These are phyloP conservation scores for Aphelenchoides besseyi DNA, from an alignment of 1,140 invertebrate species.

Conservation along the genomic window DNA sequence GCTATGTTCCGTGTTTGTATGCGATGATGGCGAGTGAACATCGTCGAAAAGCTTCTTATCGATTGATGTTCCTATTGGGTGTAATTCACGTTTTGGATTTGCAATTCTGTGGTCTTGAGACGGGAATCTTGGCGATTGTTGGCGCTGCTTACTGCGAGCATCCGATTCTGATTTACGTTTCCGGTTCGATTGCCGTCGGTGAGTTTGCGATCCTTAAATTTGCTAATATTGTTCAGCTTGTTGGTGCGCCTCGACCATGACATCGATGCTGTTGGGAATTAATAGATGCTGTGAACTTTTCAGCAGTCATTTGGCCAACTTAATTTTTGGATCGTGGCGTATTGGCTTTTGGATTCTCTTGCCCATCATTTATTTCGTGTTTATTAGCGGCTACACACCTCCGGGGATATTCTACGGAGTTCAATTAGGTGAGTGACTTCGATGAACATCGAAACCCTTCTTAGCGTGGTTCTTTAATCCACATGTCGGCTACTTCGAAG, in stretches of 20 bases:
- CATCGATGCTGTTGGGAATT: slow-evolving; percentile 11
- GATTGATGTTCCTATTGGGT: slow-evolving; percentile 24
- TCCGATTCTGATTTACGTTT: slow-evolving; percentile 23
- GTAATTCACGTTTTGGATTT: slow-evolving; percentile 19
- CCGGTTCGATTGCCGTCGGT: slow-evolving; percentile 19
- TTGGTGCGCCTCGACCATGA: slow-evolving; percentile 21
- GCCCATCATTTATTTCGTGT: not conserved
- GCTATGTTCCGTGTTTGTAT: not conserved
- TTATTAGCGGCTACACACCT: not conserved
- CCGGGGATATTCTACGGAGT: slow-evolving; percentile 19
- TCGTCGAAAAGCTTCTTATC: slow-evolving; percentile 16
- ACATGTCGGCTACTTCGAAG: slow-evolving; percentile 12
- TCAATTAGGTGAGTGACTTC: not conserved
- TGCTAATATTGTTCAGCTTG: no score
- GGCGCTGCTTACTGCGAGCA: slow-evolving; percentile 23
- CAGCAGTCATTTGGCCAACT: not conserved
- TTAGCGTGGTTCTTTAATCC: slow-evolving; percentile 4
- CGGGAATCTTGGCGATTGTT: slow-evolving; percentile 22
- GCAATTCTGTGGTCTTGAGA: slow-evolving; percentile 2
- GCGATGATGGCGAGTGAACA: slow-evolving; percentile 9
- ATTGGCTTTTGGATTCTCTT: slow-evolving; percentile 10
- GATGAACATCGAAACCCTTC: no score
- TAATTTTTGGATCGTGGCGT: not conserved
- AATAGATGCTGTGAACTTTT: slow-evolving; percentile 24
- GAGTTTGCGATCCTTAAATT: not conserved